Base-by-base conservation (phyloP, 2,797 vertebrate species). In the Gadopsis marmoratus region DNA sequence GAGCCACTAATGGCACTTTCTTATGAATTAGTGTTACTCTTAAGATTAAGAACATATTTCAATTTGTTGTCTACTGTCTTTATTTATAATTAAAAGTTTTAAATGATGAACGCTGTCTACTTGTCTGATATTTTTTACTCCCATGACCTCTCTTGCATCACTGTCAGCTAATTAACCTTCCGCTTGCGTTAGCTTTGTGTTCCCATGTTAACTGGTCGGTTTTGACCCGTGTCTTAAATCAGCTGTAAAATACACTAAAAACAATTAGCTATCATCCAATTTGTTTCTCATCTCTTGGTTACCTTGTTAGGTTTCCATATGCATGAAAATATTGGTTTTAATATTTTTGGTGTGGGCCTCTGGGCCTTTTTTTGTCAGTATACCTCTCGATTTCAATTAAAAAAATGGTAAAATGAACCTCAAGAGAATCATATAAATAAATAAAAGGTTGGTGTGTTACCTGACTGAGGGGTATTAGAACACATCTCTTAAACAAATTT, bases 381-480 rank as follows among this genome's bases (percentile, higher is more conserved):
- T 67, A 53, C 31, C 31, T 19, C 4, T 60, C 37, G 5, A 10
- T 63, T 63, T 63, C 61, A 47, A 63, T 63, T 23, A 4, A 35
- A 67, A 66, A 23, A 51, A 53, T 9, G 3, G 33, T 54, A 39
- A 67, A 53, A 67, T 53, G 7, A 47, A 63, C 41, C 41, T 61
- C 8, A 63, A 45, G 43, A 63, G 26, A 63, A 63, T 63, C 6
- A 31, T 23, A 41, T 53, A 10, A 53, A 54, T 70, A 58, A 70
- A 70, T 35, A 35, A 70, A 70, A 47, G 39, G 67, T 70, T 58
- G 54, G 47, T 39, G 5, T 70, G 41, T 70, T 48, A 47, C 41
- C 54, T 70, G 37, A 58, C 39, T 37, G 31, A 48, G 54, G 43
- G 55, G 4, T 37, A 48, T 69, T 48, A 71, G 7, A 59, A 71